These are phyloP conservation scores for Anoplophora glabripennis DNA, from an alignment of 1,140 invertebrate species.

Conservation along the genomic window DNA sequence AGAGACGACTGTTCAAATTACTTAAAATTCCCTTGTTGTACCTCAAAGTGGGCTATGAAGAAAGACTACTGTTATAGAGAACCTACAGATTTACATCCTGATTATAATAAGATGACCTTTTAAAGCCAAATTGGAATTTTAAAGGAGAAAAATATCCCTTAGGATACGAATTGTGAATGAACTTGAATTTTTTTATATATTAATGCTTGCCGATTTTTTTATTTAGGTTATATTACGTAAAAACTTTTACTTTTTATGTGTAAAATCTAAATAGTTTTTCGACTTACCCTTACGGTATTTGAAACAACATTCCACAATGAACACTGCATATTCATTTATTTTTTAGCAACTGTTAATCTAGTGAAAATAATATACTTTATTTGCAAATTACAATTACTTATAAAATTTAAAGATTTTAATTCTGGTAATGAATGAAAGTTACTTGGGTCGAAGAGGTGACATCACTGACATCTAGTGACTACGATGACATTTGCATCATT, in stretches of 20 bases:
- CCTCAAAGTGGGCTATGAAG: constrained; percentile 35
- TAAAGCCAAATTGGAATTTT: not conserved
- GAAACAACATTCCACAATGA: constrained; percentile 30
- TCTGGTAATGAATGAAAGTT: no score
- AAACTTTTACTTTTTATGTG: constrained; percentile 11
- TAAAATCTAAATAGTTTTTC: not conserved
- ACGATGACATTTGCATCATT: no score
- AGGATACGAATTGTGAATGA: not conserved
- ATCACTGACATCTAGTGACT: no score
- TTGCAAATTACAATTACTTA: no score
- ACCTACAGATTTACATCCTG: not conserved
- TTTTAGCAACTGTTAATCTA: no score
- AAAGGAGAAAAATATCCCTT: not conserved
- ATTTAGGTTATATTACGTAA: constrained; percentile 45
- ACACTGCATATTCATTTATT: constrained; percentile 24
- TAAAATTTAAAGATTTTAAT: no score
- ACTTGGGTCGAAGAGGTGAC: no score
- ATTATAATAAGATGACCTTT: not conserved
- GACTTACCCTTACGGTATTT: constrained; percentile 31
- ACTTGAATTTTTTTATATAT: not conserved
- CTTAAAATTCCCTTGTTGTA: constrained; percentile 30
- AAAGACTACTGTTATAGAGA: constrained; percentile 3
- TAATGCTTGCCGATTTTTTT: not conserved
- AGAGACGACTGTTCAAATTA: constrained; percentile 50
- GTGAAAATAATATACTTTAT: no score